Percentiles rank a stretch among this genome's conserved stretches.
Evolutionary conservation across 2,113 vertebrate species (phyloP).

Genomic region (Chelonoidis abingdonii): DNA sequence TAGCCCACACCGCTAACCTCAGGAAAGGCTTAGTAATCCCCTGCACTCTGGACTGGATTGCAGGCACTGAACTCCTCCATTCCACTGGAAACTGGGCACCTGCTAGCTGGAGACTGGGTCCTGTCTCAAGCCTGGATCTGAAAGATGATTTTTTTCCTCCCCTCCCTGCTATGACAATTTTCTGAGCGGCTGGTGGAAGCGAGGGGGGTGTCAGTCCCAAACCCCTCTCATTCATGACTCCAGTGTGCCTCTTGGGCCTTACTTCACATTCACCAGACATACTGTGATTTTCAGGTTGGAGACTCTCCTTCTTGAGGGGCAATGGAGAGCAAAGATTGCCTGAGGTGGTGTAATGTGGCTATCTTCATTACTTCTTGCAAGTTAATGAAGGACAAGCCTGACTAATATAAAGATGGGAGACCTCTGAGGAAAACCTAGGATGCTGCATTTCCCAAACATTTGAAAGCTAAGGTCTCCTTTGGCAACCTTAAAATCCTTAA

Average conservation of each 20-base stretch:
- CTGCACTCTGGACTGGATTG: rapidly evolving
- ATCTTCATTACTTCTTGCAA: not conserved
- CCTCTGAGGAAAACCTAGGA: not conserved
- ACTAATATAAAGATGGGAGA: not conserved
- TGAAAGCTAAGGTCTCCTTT: not conserved
- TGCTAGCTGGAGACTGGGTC: no score
- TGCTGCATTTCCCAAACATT: not conserved
- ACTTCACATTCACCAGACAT: not conserved
- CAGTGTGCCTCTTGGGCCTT: not conserved
- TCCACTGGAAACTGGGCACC: not conserved
- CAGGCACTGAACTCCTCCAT: not conserved
- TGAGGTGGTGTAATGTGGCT: not conserved
- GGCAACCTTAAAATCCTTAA: not conserved
- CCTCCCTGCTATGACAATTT: not conserved
- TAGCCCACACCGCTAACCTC: not conserved
- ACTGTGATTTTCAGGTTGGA: not conserved
- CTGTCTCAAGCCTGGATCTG: no score
- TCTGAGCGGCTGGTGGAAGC: not conserved
- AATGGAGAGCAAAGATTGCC: not conserved
- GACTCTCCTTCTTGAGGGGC: not conserved
- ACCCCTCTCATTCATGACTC: not conserved
- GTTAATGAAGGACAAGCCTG: rapidly evolving
- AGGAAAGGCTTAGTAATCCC: not conserved
- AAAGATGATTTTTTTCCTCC: not conserved
- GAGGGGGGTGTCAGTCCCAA: not conserved